Evolutionary conservation across 2,113 vertebrate genomes (phyloP), one percentile per base, ranked within the genome.

Genomic region (Nibea albiflora): DNA sequence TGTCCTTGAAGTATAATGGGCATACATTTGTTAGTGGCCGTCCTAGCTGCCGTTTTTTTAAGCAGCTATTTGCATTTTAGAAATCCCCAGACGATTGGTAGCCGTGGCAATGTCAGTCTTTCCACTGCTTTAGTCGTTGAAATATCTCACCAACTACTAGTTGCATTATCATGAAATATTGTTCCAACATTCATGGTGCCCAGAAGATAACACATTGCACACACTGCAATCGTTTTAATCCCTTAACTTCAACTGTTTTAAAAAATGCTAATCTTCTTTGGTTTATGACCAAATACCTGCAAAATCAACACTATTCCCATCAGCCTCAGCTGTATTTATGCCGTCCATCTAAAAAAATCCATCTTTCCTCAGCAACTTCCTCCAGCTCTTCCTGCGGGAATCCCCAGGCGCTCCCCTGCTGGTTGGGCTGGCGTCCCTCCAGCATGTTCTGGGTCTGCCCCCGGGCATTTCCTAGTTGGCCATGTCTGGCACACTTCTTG

Each of bases 381-480:
- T 60, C 65, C 58, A 28, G 6, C 47, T 68, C n/a, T 61, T 54
- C 22, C n/a, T 73, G 20, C 0, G 28, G 54, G 69, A 39, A 71
- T 57, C 68, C 79, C 70, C 82, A 70, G 73, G 56, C 20, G 1
- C 42, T 63, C 64, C 46, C 49, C 24, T 63, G 76, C 64, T 69
- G 76, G 86, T 81, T 83, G 75, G 53, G 66, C 60, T 85, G 39
- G 50, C 70, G 24, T 77, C 58, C 73, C 62, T 81, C 76, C 78
- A 83, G 78, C 67, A 63, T 75, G 61, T 87, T 84, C 60, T 80
- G 62, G 64, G 60, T 83, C 28, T 1, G 15, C 60, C 84, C 60
- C 42, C 1, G 22, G 84, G 88, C 66, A 71, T 80, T 60, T 69
- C 86, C 83, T 74, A 81, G 70, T 78, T 62, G 77, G 71, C 83